Base-by-base conservation (phyloP, 1,140 invertebrate genomes). In the Polypedilum vanderplanki region DNA sequence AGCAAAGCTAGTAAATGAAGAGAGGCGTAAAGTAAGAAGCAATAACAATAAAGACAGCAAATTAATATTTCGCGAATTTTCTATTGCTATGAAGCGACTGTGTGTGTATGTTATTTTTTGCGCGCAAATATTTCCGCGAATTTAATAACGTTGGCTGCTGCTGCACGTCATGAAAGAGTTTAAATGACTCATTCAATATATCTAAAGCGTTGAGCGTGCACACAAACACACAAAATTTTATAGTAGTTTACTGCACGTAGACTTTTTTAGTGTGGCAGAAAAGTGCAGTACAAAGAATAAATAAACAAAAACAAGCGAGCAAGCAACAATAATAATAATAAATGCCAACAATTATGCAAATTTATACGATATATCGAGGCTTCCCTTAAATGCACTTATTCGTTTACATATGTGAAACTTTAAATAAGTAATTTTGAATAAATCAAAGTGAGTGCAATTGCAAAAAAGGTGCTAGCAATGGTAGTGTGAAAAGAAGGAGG, bases 351-450 rank as follows among this genome's bases (percentile, higher is more conserved):
- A 57, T 57, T 57, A 57, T 57, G 46, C n/a, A 57, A 57, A 57
- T 57, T 57, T 57, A 57, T 57, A 57, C 46, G 46, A 57, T 57
- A 57, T 57, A 57, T 57, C n/a, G 46, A 57, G 46, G 46, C 46
- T 57, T 57, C 46, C 46, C 46, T n/a, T 57, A 57, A 57, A 57
- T 57, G 46, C 46, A 57, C 4, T 33, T 57, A 57, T 57, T 57
- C 46, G 10, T 0, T 12, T 12, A 57, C 15, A 57, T 57, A 12
- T 57, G 46, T 12, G 15, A 57, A n/a, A n/a, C 46, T n/a, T 57
- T 57, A 12, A n/a, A 57, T 46, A 46, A 46, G 41, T 46, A 15
- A 46, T 46, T 15, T 46, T 46, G 41, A 46, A 46, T 57, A 57
- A 57, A 57, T 57, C 46, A 57, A 57, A 57, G 12, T 4, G 46